Base-by-base conservation (phyloP, 2,888 invertebrate genomes). In the Phortica magna region DNA sequence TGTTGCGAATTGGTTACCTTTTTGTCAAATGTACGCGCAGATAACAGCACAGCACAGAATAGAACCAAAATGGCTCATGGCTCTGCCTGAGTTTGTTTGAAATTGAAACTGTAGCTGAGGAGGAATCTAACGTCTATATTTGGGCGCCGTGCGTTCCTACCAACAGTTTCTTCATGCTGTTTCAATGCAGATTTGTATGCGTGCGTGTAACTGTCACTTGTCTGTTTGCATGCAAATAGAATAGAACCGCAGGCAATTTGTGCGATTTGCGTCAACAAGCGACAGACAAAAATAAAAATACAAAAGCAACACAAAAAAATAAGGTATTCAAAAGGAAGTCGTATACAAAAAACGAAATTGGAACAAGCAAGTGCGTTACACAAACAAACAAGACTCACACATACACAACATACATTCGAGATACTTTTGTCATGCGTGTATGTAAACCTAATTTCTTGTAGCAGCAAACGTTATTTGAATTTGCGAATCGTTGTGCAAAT, bases 161-260 rank as follows among this genome's bases (percentile, higher is more conserved):
- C 59, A 7, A 4, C 19, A 17, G 17, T 17, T 59, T 59, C 59
- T 59, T 59, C 59, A 22, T 7, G 17, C 39, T n/a, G n/a, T n/a
- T n/a, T n/a, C n/a, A n/a, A 39, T 43, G 19, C 48, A 48, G 48
- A 85, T 85, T 85, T 88, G 88, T 84, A 88, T 85, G 85, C 68
- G 83, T 88, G 89, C 85, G 88, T 88, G 85, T 88, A 83, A 81
- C 86, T 86, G 86, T 89, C 86, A 89, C 88, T 88, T 86, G 86
- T 89, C 89, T 85, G 86, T 87, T 86, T 82, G 81, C 82, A 83
- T 86, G 89, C 86, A 86, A 88, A 88, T 87, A 88, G 82, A 89
- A 89, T 87, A 86, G 82, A 86, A 88, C 89, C 86, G 87, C 86
- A 89, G 86, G 86, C 88, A 86, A 89, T 89, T 86, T 86, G 80